Percentiles rank a stretch among this genome's conserved stretches.
Conservation (phyloP, 2,888 invertebrate species). For the Mythimna loreyi region DNA sequence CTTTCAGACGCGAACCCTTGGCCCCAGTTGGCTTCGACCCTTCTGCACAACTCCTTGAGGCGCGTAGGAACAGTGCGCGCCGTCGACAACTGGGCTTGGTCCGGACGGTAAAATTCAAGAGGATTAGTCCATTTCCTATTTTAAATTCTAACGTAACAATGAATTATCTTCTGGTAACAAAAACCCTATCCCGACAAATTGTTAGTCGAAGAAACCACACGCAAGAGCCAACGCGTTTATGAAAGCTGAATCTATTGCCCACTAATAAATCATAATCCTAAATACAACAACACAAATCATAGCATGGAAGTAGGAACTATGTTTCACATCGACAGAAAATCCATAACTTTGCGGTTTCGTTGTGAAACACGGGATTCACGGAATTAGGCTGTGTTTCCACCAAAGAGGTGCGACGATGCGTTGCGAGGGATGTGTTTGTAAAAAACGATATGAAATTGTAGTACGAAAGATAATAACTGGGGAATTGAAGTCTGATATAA, state of each 20-base stretch:
- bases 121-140: background rate
- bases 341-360: constrained; percentile 38
- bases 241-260: constrained; percentile 16
- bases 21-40: too few species aligned
- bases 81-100: too few species aligned
- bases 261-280: constrained; percentile 2
- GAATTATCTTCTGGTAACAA: background rate
- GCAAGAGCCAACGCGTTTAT: background rate
- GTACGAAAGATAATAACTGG: too few species aligned
- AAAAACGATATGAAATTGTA: too few species aligned
- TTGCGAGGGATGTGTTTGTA: too few species aligned
- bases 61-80: too few species aligned
- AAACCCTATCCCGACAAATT: background rate
- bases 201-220: background rate
- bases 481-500: too few species aligned
- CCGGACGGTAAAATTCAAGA: too few species aligned
- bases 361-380: constrained; percentile 12
- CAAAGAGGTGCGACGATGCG: too few species aligned
- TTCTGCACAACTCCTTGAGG: too few species aligned
- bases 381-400: too few species aligned
- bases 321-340: constrained; percentile 8
- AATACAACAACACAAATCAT: constrained; percentile 34
- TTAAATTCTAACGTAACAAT: background rate
- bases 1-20: too few species aligned
- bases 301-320: constrained; percentile 29